Conservation (phyloP, 1,140 invertebrate genomes). For the Agrypnia vestita region DNA sequence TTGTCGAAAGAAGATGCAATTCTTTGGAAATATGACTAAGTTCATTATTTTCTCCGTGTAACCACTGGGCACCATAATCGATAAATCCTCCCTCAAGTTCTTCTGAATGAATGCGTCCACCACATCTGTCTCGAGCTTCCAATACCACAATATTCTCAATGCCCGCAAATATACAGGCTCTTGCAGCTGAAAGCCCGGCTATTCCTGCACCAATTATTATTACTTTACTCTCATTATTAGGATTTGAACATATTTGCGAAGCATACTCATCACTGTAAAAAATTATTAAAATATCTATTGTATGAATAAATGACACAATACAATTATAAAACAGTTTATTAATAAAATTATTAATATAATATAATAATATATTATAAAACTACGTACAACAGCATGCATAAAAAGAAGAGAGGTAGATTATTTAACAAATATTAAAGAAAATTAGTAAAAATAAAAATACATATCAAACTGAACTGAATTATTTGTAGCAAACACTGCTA, state of each 20-base stretch:
- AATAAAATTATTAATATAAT: not conserved
- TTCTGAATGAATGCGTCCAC: constrained; percentile 79
- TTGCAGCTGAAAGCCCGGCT: constrained; percentile 76
- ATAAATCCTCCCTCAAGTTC: constrained; percentile 76
- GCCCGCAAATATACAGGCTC: constrained; percentile 71
- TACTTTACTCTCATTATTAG: constrained; percentile 25
- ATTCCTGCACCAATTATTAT: constrained; percentile 76
- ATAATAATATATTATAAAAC: not conserved
- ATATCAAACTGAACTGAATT: constrained; percentile 22
- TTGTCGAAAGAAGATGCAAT: constrained; percentile 68
- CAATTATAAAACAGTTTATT: not conserved
- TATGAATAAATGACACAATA: not conserved
- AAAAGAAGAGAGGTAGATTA: not conserved
- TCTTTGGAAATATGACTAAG: constrained; percentile 71
- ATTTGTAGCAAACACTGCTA: constrained; percentile 17
- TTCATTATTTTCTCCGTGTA: constrained; percentile 79
- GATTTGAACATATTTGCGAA: not conserved
- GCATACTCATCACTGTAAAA: constrained; percentile 19
- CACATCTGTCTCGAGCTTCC: constrained; percentile 79
- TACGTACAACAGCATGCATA: not conserved
- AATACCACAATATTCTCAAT: constrained; percentile 72
- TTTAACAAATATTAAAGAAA: not conserved
- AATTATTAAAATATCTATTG: constrained; percentile 3
- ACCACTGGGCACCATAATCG: constrained; percentile 85
- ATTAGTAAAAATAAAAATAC: constrained; percentile 3